Conservation (phyloP, 53 echinoderm and acorn worm species). For the Arbacia lixula region DNA sequence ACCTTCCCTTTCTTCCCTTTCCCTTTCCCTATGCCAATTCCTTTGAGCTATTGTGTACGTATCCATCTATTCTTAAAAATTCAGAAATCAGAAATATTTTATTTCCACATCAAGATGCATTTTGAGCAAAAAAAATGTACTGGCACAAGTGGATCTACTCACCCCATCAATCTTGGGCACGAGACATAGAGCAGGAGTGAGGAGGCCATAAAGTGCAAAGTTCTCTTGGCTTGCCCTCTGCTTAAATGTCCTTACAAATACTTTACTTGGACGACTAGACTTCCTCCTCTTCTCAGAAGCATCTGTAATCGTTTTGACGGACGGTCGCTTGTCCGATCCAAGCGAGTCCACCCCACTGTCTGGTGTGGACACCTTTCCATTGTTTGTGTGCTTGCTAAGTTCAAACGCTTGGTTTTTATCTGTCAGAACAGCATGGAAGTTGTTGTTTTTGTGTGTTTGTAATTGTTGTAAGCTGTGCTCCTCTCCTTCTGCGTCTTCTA, state of each 20-base stretch:
- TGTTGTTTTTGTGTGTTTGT: slow-evolving; percentile 33
- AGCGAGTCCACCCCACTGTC: slow-evolving; percentile 68
- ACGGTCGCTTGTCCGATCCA: slow-evolving; percentile 36
- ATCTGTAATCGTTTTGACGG: slow-evolving; percentile 32
- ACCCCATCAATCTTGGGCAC: slow-evolving; percentile 97
- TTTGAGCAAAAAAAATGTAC: too few species aligned
- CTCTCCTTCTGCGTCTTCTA: neutral
- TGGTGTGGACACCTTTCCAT: slow-evolving; percentile 58
- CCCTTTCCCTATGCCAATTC: too few species aligned
- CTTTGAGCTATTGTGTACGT: too few species aligned
- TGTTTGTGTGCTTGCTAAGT: slow-evolving; percentile 12
- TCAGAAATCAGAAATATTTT: too few species aligned
- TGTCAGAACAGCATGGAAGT: slow-evolving; percentile 27
- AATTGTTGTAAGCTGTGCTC: neutral
- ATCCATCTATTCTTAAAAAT: too few species aligned
- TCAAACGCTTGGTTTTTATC: slow-evolving; percentile 14
- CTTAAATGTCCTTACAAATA: slow-evolving; percentile 78
- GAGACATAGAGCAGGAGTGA: slow-evolving; percentile 90
- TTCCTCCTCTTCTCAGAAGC: slow-evolving; percentile 5
- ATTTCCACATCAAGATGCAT: neutral
- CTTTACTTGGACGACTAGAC: slow-evolving; percentile 15
- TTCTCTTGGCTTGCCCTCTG: slow-evolving; percentile 92
- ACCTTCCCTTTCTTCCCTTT: too few species aligned
- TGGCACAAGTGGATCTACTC: slow-evolving; percentile 32
- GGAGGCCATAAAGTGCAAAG: slow-evolving; percentile 91